Evolutionary conservation across 2,888 invertebrate species (phyloP), one percentile per base, ranked within the genome.

Genomic region (Dryobota labecula): DNA sequence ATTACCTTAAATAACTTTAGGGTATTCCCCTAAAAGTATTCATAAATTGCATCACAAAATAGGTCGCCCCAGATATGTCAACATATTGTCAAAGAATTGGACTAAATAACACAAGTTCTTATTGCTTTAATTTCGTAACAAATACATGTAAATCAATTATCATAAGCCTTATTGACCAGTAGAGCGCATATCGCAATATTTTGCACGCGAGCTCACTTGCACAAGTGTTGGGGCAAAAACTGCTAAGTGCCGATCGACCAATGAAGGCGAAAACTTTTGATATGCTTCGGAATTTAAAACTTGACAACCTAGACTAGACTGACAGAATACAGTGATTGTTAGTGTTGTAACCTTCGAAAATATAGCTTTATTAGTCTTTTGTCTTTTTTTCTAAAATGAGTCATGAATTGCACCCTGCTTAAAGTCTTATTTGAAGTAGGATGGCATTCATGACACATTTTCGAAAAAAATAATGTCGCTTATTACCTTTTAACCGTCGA

Each of bases 171-270:
- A 69, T 82, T 84, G 70, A 53, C 66, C 43, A 85, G 27, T 81
- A 63, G 86, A 85, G 70, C 84, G 82, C 36, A 53, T 66, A 82
- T 82, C 67, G 84, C 79, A 79, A 82, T 74, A 38, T 51, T 61
- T 61, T 43, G 49, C 86, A 85, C 86, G 84, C 86, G 49, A 78
- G 20, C 65, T 43, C 51, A 51, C 61, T 83, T 84, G 70, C 76
- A 27, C 18, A 83, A 84, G 76, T 70, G 78, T 51, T 54, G 38
- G 27, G 20, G 64, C 49, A 75, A 76, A 76, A 78, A 78, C 57
- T 24, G 9, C 41, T 53, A 36, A 78, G 51, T 30, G 57, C 68
- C 30, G 72, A 72, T 64, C 36, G 15, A 30, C 57, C 43, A 66
- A 76, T 71, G 63, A 64, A 65, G 58, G 62, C 15, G 27, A 69